Evolutionary conservation across 2,797 vertebrate genomes (phyloP).

Genomic region (Hemitrygon akajei): DNA sequence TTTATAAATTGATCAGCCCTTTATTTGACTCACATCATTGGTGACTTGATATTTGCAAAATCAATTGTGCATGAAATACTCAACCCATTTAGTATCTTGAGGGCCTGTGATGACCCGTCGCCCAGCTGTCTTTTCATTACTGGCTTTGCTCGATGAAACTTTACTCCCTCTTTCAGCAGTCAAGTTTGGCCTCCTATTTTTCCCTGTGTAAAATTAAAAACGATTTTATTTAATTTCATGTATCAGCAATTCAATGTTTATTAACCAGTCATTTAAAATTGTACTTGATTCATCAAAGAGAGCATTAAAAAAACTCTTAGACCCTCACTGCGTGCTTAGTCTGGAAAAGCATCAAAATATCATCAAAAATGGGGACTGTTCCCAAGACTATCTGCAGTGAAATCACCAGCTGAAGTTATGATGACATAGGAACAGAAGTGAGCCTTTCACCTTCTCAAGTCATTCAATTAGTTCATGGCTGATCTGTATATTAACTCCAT

Average conservation of each 20-base stretch:
- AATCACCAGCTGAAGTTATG: neutral
- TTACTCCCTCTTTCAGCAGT: conserved; percentile 65
- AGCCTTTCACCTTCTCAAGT: neutral
- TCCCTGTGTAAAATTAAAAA: conserved; percentile 55
- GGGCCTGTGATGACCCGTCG: conserved; percentile 84
- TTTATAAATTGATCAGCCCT: conserved; percentile 3
- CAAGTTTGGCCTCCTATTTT: conserved; percentile 76
- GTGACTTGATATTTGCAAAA: conserved; percentile 39
- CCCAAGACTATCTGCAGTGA: neutral
- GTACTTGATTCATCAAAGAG: neutral
- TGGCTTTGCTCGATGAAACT: conserved; percentile 51
- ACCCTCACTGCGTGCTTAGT: neutral
- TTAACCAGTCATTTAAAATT: neutral
- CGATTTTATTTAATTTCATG: neutral
- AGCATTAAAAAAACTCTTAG: neutral
- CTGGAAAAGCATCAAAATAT: neutral
- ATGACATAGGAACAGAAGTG: neutral
- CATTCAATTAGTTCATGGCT: neutral
- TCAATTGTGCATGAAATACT: conserved; percentile 56
- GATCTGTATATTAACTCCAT: neutral
- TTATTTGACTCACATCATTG: neutral
- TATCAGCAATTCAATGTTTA: neutral
- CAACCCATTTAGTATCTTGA: conserved; percentile 93
- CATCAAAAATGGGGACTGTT: neutral
- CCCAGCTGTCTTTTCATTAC: conserved; percentile 66